Evolutionary conservation across 1,140 invertebrate species (phyloP), one percentile per base, ranked within the genome.

Genomic region (Rhyzopertha dominica): DNA sequence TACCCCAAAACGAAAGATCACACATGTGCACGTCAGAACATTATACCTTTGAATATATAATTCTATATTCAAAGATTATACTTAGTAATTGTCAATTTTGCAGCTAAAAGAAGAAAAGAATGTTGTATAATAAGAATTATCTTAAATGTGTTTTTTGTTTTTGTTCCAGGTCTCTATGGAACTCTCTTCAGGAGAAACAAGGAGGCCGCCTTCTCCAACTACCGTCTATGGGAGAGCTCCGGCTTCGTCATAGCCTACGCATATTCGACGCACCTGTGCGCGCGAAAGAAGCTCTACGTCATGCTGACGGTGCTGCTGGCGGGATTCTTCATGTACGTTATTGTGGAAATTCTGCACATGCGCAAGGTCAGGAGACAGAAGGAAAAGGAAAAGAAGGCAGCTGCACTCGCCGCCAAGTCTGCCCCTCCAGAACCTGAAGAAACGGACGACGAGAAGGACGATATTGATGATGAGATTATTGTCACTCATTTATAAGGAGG

Each of bases 201-300:
- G 61, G 93, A 97, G 67, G 88, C 94, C 0, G 94, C 94, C 0
- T 97, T 97, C 75, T 94, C 92, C 47, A 96, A 95, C 70, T 96
- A 90, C 69, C 80, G 94, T 29, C 79, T 97, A 12, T 94, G 94
- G 87, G 93, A 97, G 70, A 90, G 87, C 25, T 77, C 86, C 14
- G 95, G 95, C 0, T 92, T 95, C 56, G 88, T 95, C 1, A 79
- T 95, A 5, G 90, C 90, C 4, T 96, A 95, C 59, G 82, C 86
- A 0, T 87, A 90, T 68, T 89, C 84, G 43, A 90, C 87, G 2
- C 83, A 87, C 53, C 73, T 95, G 3, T 94, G 90, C 68, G 87
- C 91, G 12, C 72, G 85, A 5, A 85, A 86, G 78, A 96, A 95
- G 73, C 77, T 96, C 3, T 93, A 92, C 65, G 84, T 95, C 2